phyloP scores from a whole-genome alignment of 2,113 vertebrate genomes.

The Nesoenas mayeri region DNA sequence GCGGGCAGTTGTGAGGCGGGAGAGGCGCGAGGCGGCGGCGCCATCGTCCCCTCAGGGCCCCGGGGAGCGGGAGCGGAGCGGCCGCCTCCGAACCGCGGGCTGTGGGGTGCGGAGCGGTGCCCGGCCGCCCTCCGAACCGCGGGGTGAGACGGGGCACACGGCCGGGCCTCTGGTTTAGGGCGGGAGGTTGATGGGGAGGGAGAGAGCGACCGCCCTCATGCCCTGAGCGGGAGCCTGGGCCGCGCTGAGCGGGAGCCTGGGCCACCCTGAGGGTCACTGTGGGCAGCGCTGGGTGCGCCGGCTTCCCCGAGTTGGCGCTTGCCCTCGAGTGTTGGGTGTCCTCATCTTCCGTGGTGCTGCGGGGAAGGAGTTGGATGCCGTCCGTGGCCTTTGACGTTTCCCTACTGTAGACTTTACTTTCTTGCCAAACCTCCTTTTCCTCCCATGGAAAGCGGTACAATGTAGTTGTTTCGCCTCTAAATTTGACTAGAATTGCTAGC shows the following conservation, averaged over 20 bases:
- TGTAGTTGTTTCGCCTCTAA: background rate
- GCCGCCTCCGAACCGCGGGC: too few relatives aligned
- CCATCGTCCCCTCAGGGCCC: too few relatives aligned
- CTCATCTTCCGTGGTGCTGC: background rate
- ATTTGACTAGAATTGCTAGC: background rate
- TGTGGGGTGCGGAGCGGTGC: background rate
- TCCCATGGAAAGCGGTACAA: accelerated
- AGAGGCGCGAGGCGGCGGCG: background rate
- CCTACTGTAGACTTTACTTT: background rate
- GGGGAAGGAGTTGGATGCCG: background rate
- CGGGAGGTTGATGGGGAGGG: background rate
- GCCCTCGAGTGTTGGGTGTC: too few relatives aligned
- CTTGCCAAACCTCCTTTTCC: background rate
- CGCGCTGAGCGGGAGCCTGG: background rate
- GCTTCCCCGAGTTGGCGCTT: too few relatives aligned
- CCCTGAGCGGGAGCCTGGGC: background rate
- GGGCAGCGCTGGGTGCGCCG: too few relatives aligned
- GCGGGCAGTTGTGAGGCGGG: background rate
- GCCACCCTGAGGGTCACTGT: background rate
- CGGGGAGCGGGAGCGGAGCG: too few relatives aligned
- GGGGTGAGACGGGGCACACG: background rate
- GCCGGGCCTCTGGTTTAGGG: background rate
- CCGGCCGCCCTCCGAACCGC: too few relatives aligned
- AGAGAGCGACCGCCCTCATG: background rate
- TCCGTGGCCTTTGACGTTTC: background rate